Evolutionary conservation across 2,797 vertebrate genomes (phyloP).

Genomic region (Chloroceryle amazona): DNA sequence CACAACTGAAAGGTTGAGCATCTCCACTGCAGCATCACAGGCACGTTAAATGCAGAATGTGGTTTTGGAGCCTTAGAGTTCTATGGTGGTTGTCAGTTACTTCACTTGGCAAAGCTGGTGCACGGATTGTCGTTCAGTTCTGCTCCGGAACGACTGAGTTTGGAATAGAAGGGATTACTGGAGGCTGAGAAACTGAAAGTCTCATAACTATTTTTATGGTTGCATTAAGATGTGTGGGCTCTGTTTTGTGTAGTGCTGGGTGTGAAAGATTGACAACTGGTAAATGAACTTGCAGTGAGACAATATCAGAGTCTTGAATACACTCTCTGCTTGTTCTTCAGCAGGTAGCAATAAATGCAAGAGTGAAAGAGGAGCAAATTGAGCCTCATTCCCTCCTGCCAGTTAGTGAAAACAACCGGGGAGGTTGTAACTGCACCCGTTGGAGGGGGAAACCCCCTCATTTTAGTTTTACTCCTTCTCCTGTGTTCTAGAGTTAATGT

Average conservation of each 20-base stretch:
- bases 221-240: not conserved
- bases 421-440: not conserved
- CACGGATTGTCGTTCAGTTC: rapidly evolving
- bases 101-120: not conserved
- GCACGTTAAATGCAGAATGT: not conserved
- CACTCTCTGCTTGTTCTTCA: not conserved
- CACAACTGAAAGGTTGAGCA: not conserved
- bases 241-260: not conserved
- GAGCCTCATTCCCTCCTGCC: not conserved
- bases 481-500: not conserved
- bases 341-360: not conserved
- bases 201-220: not conserved
- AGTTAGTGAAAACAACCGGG: not conserved
- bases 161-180: not conserved
- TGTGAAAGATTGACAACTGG: not conserved
- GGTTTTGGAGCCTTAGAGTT: not conserved
- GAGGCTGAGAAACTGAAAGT: not conserved
- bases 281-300: not conserved
- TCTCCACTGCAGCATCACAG: not conserved
- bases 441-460: rapidly evolving
- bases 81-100: not conserved
- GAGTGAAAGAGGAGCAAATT: not conserved
- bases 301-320: not conserved
- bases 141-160: not conserved
- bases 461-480: not conserved